These are phyloP conservation scores for Parapristionchus giblindavisi DNA, from an alignment of 2,888 invertebrate species.

Conservation along the genomic window DNA sequence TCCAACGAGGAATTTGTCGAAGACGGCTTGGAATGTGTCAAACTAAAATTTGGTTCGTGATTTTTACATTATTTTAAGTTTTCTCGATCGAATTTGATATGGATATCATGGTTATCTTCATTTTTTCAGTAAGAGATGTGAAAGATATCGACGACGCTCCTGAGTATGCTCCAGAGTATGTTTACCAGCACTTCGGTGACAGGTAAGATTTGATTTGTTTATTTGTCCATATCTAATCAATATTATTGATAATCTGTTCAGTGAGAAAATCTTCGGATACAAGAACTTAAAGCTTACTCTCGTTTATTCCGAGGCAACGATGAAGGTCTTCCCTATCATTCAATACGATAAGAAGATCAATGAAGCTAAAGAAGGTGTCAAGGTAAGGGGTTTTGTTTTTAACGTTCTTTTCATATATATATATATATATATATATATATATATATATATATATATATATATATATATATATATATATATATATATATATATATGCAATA, in stretches of 20 bases:
- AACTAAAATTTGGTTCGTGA: conserved; percentile 57
- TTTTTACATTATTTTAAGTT: not conserved
- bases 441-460: no score
- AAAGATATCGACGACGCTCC: conserved; percentile 46
- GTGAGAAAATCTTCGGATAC: conserved; percentile 93
- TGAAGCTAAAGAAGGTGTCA: conserved; percentile 63
- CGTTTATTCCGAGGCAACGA: conserved; percentile 83
- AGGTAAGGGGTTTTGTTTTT: conserved; percentile 26
- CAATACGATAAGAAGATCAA: conserved; percentile 79
- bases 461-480: no score
- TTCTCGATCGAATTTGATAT: not conserved
- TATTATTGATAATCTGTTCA: conserved; percentile 66
- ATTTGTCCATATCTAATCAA: not conserved
- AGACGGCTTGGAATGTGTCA: conserved; percentile 55
- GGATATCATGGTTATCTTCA: not conserved
- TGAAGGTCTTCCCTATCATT: conserved; percentile 82
- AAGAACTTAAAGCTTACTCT: conserved; percentile 82
- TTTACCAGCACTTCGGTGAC: conserved; percentile 91
- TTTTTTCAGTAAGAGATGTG: conserved; percentile 49
- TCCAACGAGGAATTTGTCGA: conserved; percentile 43
- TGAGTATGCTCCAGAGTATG: conserved; percentile 80
- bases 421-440: no score
- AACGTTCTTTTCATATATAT: not conserved
- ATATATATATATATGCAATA: no score
- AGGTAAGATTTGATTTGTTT: conserved; percentile 72